Evolutionary conservation across 2,797 vertebrate genomes (phyloP).

Genomic region (Sebastes oblongus): DNA sequence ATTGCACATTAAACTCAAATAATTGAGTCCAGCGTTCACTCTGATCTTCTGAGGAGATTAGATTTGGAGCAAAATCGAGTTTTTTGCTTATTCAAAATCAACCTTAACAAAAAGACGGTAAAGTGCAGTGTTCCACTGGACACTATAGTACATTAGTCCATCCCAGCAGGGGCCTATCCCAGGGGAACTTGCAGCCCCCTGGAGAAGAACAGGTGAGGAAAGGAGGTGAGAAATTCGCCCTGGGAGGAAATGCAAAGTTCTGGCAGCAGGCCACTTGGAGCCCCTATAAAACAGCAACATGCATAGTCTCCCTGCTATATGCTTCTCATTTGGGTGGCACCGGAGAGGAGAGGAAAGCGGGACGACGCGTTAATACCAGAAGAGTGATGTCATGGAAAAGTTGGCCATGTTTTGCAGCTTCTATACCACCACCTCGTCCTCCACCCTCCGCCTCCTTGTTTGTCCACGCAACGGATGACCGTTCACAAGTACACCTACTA

Average conservation of each 20-base stretch:
- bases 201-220: conserved; percentile 52
- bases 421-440: conserved; percentile 1
- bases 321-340: conserved; percentile 61
- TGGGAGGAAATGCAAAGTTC: conserved; percentile 68
- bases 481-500: conserved; percentile 29
- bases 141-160: background rate
- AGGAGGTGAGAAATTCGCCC: conserved; percentile 70
- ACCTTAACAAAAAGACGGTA: background rate
- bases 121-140: conserved; percentile 13
- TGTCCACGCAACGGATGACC: conserved; percentile 34
- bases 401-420: conserved; percentile 45
- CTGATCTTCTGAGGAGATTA: background rate
- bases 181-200: conserved; percentile 20
- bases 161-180: conserved; percentile 13
- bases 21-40: background rate
- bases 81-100: background rate
- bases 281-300: conserved; percentile 64
- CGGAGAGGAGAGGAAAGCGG: conserved; percentile 31
- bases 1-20: background rate
- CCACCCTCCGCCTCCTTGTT: conserved; percentile 30
- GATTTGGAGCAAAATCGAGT: background rate
- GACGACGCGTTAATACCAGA: conserved; percentile 64
- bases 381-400: conserved; percentile 80
- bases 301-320: conserved; percentile 16
- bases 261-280: conserved; percentile 65